Evolutionary conservation across 2,113 vertebrate species (phyloP).

Genomic region (Aptenodytes patagonicus): DNA sequence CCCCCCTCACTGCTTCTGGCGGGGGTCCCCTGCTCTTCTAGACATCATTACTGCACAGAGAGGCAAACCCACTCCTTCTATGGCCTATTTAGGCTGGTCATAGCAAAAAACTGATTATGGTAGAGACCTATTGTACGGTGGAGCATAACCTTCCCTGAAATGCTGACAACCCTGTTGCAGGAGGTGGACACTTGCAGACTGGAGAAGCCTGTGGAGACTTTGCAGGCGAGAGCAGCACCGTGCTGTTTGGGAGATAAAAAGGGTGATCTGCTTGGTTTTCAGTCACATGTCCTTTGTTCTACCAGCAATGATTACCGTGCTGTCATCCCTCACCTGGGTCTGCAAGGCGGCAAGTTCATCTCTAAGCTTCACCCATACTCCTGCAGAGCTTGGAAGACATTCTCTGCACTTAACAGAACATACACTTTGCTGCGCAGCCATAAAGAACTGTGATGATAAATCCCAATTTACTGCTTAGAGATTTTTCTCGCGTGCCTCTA

Average conservation of each 20-base stretch:
- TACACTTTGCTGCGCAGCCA: background rate
- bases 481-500: background rate
- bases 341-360: background rate
- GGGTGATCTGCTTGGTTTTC: background rate
- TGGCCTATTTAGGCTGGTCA: background rate
- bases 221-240: background rate
- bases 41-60: fast-evolving
- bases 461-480: background rate
- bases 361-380: background rate
- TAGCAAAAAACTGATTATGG: background rate
- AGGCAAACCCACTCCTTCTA: background rate
- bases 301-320: background rate
- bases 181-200: background rate
- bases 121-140: background rate
- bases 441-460: background rate
- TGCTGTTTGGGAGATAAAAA: background rate
- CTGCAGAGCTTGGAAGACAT: background rate
- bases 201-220: background rate
- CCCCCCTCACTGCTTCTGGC: background rate
- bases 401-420: background rate
- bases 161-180: background rate
- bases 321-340: background rate
- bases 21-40: background rate
- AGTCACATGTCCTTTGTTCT: background rate
- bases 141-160: background rate